Evolutionary conservation across 1,140 invertebrate species (phyloP).

Genomic region (Papilio polytes): DNA sequence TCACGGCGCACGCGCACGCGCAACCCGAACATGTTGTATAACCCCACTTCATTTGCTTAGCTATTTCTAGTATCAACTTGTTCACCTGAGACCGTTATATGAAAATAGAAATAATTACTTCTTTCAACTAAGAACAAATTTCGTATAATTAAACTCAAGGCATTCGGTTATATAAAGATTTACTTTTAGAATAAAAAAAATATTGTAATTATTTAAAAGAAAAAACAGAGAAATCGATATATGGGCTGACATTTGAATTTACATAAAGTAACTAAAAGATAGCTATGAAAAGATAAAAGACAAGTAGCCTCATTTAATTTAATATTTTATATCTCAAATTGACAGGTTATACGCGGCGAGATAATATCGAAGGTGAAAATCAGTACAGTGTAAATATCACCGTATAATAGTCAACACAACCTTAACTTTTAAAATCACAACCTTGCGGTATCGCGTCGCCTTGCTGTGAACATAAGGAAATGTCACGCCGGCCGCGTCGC

Average conservation of each 20-base stretch:
- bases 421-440: constrained; percentile 53
- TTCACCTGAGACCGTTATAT: not conserved
- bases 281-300: constrained; percentile 33
- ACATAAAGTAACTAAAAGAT: constrained; percentile 13
- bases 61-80: constrained; percentile 29
- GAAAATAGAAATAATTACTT: not conserved
- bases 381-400: constrained; percentile 19
- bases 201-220: not conserved
- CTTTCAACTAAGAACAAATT: not conserved
- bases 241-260: constrained; percentile 31
- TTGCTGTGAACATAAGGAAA: constrained; percentile 48
- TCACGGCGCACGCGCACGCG: constrained; percentile 57
- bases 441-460: constrained; percentile 32
- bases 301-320: constrained; percentile 29
- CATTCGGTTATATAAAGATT: not conserved
- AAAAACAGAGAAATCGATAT: not conserved
- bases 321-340: constrained; percentile 32
- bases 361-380: constrained; percentile 26
- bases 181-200: too few relatives aligned
- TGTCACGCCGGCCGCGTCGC: constrained; percentile 35
- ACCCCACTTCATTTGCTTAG: constrained; percentile 39
- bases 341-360: not conserved
- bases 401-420: constrained; percentile 43
- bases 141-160: not conserved
- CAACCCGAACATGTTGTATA: constrained; percentile 52